Base-by-base conservation (phyloP, 1,140 invertebrate species). In the Drosophila pseudoananassae region DNA sequence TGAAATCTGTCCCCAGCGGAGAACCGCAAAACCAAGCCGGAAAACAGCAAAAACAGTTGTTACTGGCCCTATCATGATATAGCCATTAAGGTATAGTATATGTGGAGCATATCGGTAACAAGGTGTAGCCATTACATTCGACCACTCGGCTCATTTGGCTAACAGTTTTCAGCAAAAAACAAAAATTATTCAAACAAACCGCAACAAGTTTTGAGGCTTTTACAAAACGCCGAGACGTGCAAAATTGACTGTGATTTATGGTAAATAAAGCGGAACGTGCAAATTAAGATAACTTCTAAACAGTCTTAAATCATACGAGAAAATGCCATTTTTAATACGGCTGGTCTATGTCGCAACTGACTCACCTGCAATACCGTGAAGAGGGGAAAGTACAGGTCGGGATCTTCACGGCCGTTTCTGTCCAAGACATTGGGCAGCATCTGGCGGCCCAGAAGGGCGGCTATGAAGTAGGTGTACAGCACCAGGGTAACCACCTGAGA, bases 401-500 rank as follows among this genome's bases (percentile, higher is more conserved):
- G 94, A 54, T 95, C 94, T 82, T 96, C 95, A 74, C 91, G 92
- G 31, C 92, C 92, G 36, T 94, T 92, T 31, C 76, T 73, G 53
- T 88, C 75, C 33, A 72, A 7, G 5, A 93, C 93, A 60, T 94
- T 93, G 0, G 94, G 93, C 47, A 98, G 94, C 92, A 97, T 96
- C 92, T 98, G 97, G 27, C 96, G 93, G 4, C 96, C 97, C 90
- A 98, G 94, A 15, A 98, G 92, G 27, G 97, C 95, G 58, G 97
- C 96, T 76, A 98, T 94, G 92, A 98, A 98, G 91, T 98, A 98
- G 9, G 96, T 96, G 83, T 98, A 98, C 27, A 98, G 93, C 6
- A 97, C 97, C 66, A 98, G 92, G 8, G 97, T 98, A 15, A 98
- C 97, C 50, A 98, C 97, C 97, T 98, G 52, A 25, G 45, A 59